Evolutionary conservation across 2,888 invertebrate genomes (phyloP).

Genomic region (Cephus nigrinus): DNA sequence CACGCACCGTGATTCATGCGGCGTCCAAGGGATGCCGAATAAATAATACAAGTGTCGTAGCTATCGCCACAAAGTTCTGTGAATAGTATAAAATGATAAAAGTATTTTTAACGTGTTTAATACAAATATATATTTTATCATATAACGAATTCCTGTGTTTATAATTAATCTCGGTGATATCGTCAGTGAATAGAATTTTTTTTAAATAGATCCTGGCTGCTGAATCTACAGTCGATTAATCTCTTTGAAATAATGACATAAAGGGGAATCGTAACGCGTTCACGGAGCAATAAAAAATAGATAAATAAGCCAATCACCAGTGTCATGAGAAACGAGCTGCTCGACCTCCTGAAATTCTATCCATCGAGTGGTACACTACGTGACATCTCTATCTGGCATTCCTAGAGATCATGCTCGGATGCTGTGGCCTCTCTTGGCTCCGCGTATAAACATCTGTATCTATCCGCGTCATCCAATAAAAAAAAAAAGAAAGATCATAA

Average conservation of each 20-base stretch:
- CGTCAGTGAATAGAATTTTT: background rate
- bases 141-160: background rate
- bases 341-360: conserved; percentile 18
- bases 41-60: background rate
- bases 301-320: conserved; percentile 21
- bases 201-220: background rate
- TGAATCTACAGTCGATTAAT: background rate
- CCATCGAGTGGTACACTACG: background rate
- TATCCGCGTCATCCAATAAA: background rate
- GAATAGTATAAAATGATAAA: background rate
- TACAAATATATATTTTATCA: background rate
- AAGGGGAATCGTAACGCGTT: conserved; percentile 7
- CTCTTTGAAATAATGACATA: background rate
- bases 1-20: background rate
- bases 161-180: background rate
- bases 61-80: background rate
- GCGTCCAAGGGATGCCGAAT: background rate
- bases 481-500: background rate
- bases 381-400: conserved; percentile 19
- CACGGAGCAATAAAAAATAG: conserved; percentile 18
- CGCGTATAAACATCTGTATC: background rate
- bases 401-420: background rate
- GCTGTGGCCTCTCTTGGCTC: background rate
- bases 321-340: conserved; percentile 15
- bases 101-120: too few relatives aligned